phyloP scores from a whole-genome alignment of 1,140 invertebrate species.

The Aporrectodea caliginosa region DNA sequence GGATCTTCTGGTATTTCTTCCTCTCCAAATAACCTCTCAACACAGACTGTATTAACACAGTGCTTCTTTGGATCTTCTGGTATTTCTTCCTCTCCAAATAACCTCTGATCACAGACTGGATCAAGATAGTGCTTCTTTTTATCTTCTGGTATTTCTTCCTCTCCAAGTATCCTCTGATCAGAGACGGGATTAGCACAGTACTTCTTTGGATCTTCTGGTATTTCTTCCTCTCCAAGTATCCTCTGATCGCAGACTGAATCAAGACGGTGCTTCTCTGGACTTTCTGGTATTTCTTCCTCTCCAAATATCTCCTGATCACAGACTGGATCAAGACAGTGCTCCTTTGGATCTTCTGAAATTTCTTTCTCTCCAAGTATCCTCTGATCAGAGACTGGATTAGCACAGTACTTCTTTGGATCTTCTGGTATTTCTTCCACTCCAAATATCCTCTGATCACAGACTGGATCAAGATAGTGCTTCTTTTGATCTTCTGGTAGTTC shows the following conservation, averaged over 20 bases:
- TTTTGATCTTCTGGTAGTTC: background rate
- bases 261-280: background rate
- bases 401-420: background rate
- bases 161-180: conserved; percentile 32
- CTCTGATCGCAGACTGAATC: conserved; percentile 39
- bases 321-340: conserved; percentile 36
- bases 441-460: conserved; percentile 12
- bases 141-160: conserved; percentile 31
- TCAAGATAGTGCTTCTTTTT: conserved; percentile 1
- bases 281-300: background rate
- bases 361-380: conserved; percentile 17
- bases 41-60: too few relatives aligned
- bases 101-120: conserved; percentile 8
- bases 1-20: too few relatives aligned
- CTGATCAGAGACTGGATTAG: conserved; percentile 10
- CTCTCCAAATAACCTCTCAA: too few relatives aligned
- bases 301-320: conserved; percentile 25
- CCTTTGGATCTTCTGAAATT: conserved; percentile 15
- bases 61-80: too few relatives aligned
- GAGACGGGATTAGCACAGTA: conserved; percentile 36
- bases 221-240: conserved; percentile 16
- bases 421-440: conserved; percentile 9
- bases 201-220: conserved; percentile 18
- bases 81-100: conserved; percentile 12
- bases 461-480: conserved; percentile 9